These are phyloP conservation scores for Dicrostonyx torquatus DNA, from an alignment of 2,797 vertebrate genomes.

Conservation along the genomic window DNA sequence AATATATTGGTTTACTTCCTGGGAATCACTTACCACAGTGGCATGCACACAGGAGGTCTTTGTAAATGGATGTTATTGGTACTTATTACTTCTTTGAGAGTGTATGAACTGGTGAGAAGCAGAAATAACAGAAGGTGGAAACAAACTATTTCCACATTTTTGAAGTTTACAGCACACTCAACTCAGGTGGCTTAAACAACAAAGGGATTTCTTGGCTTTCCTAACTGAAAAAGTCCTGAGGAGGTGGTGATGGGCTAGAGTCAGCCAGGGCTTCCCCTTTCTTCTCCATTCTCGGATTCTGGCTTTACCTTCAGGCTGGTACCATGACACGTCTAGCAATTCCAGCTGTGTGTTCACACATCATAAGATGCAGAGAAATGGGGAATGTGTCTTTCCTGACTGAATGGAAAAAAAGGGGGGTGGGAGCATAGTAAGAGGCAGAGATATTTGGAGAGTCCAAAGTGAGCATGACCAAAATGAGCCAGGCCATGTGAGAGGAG, in stretches of 20 bases:
- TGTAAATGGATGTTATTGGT: slow-evolving; percentile 35
- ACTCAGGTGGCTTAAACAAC: slow-evolving; percentile 1
- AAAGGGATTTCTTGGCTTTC: slow-evolving; percentile 9
- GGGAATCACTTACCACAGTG: slow-evolving; percentile 43
- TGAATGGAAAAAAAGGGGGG: not conserved
- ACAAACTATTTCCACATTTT: slow-evolving; percentile 12
- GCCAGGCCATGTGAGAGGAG: not conserved
- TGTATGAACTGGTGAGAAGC: not conserved
- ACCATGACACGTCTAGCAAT: not conserved
- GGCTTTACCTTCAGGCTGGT: not conserved
- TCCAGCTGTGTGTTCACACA: slow-evolving; percentile 21
- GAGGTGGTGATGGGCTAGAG: not conserved
- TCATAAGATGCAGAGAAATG: not conserved
- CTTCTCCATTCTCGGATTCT: not conserved
- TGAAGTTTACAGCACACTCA: slow-evolving; percentile 42
- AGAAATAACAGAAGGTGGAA: slow-evolving; percentile 18
- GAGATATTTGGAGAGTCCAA: not conserved
- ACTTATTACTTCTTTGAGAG: slow-evolving; percentile 41
- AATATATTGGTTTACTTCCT: slow-evolving; percentile 56
- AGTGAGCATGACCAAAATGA: not conserved
- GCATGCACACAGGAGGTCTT: slow-evolving; percentile 11
- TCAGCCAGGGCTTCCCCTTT: not conserved
- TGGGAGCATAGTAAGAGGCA: not conserved
- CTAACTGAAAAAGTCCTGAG: slow-evolving; percentile 1
- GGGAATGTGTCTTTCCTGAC: slow-evolving; percentile 13